Evolutionary conservation across 2,113 vertebrate species (phyloP), one percentile per base, ranked within the genome.

Genomic region (Aegotheles bennettii): DNA sequence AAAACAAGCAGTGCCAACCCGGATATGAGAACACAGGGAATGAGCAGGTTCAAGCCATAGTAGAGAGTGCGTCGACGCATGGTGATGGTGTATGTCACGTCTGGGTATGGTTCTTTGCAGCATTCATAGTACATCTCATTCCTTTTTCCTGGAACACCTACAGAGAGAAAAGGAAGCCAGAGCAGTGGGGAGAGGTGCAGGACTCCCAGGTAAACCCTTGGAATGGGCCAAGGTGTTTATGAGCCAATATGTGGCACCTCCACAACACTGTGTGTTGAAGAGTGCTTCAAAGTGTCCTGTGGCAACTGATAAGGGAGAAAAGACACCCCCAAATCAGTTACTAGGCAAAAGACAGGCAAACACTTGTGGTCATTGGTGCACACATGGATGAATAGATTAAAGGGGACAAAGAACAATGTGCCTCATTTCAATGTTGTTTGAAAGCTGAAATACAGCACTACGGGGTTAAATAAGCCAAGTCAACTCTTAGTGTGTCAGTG

Each of bases 71-170:
- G 97, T 47, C 98, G 97, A 14, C 98, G 98, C 98, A 99, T 99
- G 56, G 98, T 99, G 91, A 99, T 98, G 0, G 99, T 99, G 94
- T 99, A 99, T 0, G 98, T 99, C 88, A 99, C 99, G 9, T 99
- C 99, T 10, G 99, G 98, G 77, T 99, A 99, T 2, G 99, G 99
- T 82, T 99, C 99, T 94, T 99, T 98, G 87, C 99, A 99, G 96
- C 99, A 99, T 29, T 99, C 99, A 29, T 99, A 99, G 73, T 99
- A 99, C 71, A 98, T 84, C 97, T 99, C 99, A 38, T 99, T 99
- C 35, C 98, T 98, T 93, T 99, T 99, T 10, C 98, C 98, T 28
- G 99, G 98, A 14, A 99, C 98, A 92, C 97, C 99, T 99, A 85
- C 33, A 56, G 48, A 80, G 12, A 51, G 28, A n/a, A n/a, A n/a